Evolutionary conservation across 1,140 invertebrate genomes (phyloP), one percentile per base, ranked within the genome.

Genomic region (Sinonovacula constricta): DNA sequence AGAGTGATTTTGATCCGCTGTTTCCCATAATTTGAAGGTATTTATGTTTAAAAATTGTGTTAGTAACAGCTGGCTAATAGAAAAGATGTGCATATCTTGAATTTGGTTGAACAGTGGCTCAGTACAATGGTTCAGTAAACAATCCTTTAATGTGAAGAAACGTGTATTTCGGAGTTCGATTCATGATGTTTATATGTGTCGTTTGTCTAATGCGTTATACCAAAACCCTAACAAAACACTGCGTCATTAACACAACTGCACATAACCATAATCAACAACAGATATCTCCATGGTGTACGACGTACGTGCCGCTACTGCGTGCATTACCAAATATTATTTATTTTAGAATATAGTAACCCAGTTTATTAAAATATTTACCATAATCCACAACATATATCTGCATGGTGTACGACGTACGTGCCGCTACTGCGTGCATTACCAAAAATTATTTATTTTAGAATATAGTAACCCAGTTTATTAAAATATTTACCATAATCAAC

Each of bases 311-410:
- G 12, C 10, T 15, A 26, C 12, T 15, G 10, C 12, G 56, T 24
- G 12, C 12, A 26, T 12, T 24, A 12, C 10, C 24, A 14, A 10
- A 15, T 14, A 10, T 14, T 14, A 10, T 12, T 12, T 57, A 26
- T 10, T 26, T 14, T 10, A 10, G 24, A n/a, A n/a, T n/a, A n/a
- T n/a, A n/a, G n/a, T n/a, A n/a, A n/a, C n/a, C n/a, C n/a, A n/a
- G n/a, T n/a, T 15, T 10, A 24, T 26, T 15, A 10, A 57, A 12
- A 57, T 10, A 33, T 62, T 34, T 56, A 66, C 72, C 72, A 59
- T 67, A 67, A 22, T 49, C 51, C 30, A 57, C 26, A 30, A 59
- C 36, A 39, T 18, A 36, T 3, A 76, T 59, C 7, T 76, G 62
- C 72, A 76, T 76, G 1, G 49, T 10, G 24, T 14, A 14, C 10